phyloP scores from a whole-genome alignment of 2,888 invertebrate genomes.

The Thyatira batis region DNA sequence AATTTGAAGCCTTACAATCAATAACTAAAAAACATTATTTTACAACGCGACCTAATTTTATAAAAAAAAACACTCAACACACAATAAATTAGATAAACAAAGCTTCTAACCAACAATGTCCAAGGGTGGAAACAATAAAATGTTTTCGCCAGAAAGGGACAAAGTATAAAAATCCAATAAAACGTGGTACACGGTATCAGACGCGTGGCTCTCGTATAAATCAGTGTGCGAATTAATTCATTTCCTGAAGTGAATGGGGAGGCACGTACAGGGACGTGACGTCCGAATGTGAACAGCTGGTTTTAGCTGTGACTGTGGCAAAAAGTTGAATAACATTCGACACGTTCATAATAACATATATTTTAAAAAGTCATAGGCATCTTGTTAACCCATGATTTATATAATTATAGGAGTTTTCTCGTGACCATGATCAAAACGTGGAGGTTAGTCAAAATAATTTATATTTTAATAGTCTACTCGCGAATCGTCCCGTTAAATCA shows the following conservation, averaged over 20 bases:
- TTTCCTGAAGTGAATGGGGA: constrained; percentile 45
- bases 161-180: constrained; percentile 25
- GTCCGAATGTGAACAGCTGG: constrained; percentile 32
- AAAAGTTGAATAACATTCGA: background rate
- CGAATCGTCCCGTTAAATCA: no score
- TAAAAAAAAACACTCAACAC: background rate
- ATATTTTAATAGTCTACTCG: no score
- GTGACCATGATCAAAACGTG: no score
- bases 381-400: no score
- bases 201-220: constrained; percentile 59
- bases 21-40: background rate
- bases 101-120: background rate
- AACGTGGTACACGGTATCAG: constrained; percentile 35
- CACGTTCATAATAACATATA: no score
- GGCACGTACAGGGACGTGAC: constrained; percentile 38
- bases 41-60: background rate
- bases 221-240: constrained; percentile 64
- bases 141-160: background rate
- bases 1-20: background rate
- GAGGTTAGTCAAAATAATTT: no score
- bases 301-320: background rate
- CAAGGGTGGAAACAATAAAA: constrained; percentile 2
- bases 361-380: no score
- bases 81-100: background rate
- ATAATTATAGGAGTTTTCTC: no score